These are phyloP conservation scores for Zygogramma bicolorata DNA, from an alignment of 2,888 invertebrate genomes.

Conservation along the genomic window DNA sequence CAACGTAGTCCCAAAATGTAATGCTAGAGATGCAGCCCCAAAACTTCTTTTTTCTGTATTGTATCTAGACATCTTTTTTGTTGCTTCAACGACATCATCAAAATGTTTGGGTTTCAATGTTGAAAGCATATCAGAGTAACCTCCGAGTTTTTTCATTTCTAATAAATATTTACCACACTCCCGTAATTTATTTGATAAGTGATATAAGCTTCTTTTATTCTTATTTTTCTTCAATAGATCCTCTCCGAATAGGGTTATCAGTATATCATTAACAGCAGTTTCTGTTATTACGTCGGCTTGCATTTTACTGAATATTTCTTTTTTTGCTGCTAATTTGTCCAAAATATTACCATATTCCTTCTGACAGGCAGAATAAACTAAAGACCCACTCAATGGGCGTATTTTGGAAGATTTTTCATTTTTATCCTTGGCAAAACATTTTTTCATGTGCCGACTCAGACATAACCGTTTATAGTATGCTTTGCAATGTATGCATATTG, in stretches of 20 bases:
- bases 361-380: conserved; percentile 12
- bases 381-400: not conserved
- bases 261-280: too few relatives aligned
- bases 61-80: conserved; percentile 38
- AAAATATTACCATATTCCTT: conserved; percentile 41
- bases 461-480: too few relatives aligned
- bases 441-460: conserved; percentile 37
- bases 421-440: conserved; percentile 27
- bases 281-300: conserved; percentile 39
- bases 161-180: conserved; percentile 25
- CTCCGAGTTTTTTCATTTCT: conserved; percentile 17
- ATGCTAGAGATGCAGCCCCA: conserved; percentile 42
- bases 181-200: conserved; percentile 21
- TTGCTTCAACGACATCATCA: too few relatives aligned
- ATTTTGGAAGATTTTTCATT: not conserved
- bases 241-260: conserved; percentile 20
- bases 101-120: too few relatives aligned
- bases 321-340: conserved; percentile 40
- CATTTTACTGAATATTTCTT: conserved; percentile 49
- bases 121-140: conserved; percentile 1
- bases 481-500: too few relatives aligned
- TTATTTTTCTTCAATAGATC: conserved; percentile 22
- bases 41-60: conserved; percentile 36
- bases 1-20: conserved; percentile 43
- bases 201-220: too few relatives aligned